Evolutionary conservation across 2,888 invertebrate genomes (phyloP).

Genomic region (Tenthredo distinguenda): DNA sequence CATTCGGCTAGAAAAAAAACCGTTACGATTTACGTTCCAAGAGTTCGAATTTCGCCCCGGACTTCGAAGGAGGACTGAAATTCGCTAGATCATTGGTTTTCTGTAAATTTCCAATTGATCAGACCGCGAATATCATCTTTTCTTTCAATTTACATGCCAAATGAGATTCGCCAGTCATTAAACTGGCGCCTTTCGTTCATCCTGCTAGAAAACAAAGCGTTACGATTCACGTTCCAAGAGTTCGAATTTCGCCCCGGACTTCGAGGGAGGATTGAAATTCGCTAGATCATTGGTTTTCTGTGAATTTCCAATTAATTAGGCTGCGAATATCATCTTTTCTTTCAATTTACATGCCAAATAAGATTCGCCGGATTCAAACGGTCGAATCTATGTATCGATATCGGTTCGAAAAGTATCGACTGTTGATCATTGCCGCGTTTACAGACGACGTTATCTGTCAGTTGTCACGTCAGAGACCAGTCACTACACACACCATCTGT

Average conservation of each 20-base stretch:
- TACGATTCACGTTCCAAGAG: background rate
- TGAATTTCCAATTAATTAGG: too few relatives aligned
- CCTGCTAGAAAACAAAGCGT: background rate
- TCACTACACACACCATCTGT: background rate
- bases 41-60: background rate
- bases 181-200: background rate
- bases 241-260: background rate
- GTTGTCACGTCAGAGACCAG: background rate
- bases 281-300: too few relatives aligned
- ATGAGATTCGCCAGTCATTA: background rate
- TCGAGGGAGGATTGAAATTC: too few relatives aligned
- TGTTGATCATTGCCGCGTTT: background rate
- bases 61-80: background rate
- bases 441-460: slow-evolving; percentile 11
- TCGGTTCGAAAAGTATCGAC: background rate
- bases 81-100: background rate
- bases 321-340: background rate
- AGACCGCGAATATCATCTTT: background rate
- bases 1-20: background rate
- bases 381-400: background rate
- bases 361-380: background rate
- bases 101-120: background rate
- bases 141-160: background rate
- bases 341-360: too few relatives aligned
- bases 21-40: background rate